Evolutionary conservation across 2,888 invertebrate species (phyloP).

Genomic region (Aleiodes leptofemur): DNA sequence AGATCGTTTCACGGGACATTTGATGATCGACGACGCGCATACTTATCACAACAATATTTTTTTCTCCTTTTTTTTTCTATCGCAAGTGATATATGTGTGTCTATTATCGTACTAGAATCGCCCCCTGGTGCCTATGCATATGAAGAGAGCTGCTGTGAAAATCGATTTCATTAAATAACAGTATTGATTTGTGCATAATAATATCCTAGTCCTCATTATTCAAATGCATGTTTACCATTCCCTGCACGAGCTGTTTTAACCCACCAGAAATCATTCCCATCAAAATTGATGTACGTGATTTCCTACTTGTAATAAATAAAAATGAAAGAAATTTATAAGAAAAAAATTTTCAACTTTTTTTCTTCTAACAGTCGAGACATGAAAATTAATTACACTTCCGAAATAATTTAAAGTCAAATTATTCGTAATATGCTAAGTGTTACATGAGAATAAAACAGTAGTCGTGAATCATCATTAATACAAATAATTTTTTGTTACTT

Average conservation of each 20-base stretch:
- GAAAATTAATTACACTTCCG: slow-evolving; percentile 19
- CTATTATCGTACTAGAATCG: neutral
- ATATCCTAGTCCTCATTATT: slow-evolving; percentile 4
- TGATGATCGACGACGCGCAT: slow-evolving; percentile 8
- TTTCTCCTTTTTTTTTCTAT: neutral
- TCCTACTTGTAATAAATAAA: slow-evolving; percentile 2
- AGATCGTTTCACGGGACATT: neutral
- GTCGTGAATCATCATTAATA: no score
- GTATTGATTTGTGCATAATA: slow-evolving; percentile 27
- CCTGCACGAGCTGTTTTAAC: neutral
- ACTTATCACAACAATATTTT: slow-evolving; percentile 3
- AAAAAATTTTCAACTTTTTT: slow-evolving; percentile 23
- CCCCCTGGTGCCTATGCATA: slow-evolving; percentile 10
- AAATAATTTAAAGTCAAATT: slow-evolving; percentile 3
- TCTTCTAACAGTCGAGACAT: neutral
- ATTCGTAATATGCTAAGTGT: neutral
- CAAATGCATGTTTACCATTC: neutral
- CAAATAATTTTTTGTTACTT: no score
- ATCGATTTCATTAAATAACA: slow-evolving; percentile 26
- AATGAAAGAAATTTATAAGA: slow-evolving; percentile 2
- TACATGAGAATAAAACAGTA: slow-evolving; percentile 10
- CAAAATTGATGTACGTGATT: neutral
- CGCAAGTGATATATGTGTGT: neutral
- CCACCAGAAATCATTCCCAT: no score
- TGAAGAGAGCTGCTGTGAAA: neutral